Evolutionary conservation across 2,888 invertebrate species (phyloP).

Genomic region (Agonopterix arenella): DNA sequence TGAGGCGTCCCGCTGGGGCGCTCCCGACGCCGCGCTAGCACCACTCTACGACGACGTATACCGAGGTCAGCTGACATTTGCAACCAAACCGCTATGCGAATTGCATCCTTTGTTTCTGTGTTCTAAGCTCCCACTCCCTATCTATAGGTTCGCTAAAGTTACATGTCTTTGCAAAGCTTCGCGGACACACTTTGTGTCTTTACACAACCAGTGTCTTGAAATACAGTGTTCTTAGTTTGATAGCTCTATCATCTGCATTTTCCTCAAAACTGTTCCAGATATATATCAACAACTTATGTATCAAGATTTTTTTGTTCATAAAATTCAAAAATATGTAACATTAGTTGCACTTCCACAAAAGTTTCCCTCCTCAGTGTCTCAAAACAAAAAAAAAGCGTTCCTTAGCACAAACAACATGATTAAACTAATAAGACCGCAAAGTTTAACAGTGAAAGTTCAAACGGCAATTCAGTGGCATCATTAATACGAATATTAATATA

Average conservation of each 20-base stretch:
- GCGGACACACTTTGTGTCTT: background rate
- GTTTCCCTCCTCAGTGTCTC: too few relatives aligned
- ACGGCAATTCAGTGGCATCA: background rate
- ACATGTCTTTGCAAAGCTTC: background rate
- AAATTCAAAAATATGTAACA: too few relatives aligned
- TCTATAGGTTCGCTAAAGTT: conserved; percentile 1
- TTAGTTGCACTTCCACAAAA: too few relatives aligned
- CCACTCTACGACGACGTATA: conserved; percentile 82
- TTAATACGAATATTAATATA: background rate
- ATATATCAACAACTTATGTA: too few relatives aligned
- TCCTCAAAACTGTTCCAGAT: too few relatives aligned
- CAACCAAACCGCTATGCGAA: conserved; percentile 31
- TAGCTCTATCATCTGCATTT: too few relatives aligned
- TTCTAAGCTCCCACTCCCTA: conserved; percentile 4
- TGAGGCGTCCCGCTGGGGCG: conserved; percentile 78
- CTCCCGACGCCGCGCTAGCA: conserved; percentile 78
- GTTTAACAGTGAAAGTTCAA: conserved; percentile 7
- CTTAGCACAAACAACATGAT: too few relatives aligned
- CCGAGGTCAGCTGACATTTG: conserved; percentile 75
- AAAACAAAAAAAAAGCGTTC: too few relatives aligned
- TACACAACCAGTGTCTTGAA: too few relatives aligned
- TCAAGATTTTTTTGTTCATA: too few relatives aligned
- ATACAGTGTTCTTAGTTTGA: too few relatives aligned
- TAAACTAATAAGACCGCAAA: background rate
- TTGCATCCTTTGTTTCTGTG: conserved; percentile 7